phyloP scores from a whole-genome alignment of 1,140 invertebrate genomes.

The Acromyrmex echinatior region DNA sequence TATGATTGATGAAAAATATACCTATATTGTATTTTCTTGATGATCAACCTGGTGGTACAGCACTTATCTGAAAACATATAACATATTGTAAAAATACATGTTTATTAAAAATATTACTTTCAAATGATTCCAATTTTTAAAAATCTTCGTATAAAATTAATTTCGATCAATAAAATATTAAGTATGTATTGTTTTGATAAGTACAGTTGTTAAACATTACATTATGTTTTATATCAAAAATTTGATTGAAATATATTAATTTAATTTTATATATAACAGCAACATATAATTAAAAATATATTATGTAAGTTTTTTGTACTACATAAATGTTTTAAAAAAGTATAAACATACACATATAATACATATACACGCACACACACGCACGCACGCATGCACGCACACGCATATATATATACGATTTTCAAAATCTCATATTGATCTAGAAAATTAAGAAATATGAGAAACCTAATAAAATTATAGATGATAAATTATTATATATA shows the following conservation, averaged over 20 bases:
- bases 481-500: background rate
- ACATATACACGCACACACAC: too few relatives aligned
- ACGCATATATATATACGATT: background rate
- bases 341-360: background rate
- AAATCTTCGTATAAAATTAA: background rate
- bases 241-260: slow-evolving; percentile 26
- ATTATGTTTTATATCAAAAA: background rate
- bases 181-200: slow-evolving; percentile 21
- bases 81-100: slow-evolving; percentile 46
- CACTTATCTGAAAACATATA: slow-evolving; percentile 63
- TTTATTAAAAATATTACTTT: background rate
- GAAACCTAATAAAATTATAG: background rate
- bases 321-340: background rate
- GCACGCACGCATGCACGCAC: too few relatives aligned
- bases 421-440: background rate
- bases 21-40: slow-evolving; percentile 34
- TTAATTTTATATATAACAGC: background rate
- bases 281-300: slow-evolving; percentile 3
- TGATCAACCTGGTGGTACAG: slow-evolving; percentile 55
- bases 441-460: slow-evolving; percentile 2
- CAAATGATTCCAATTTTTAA: slow-evolving; percentile 21
- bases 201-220: background rate
- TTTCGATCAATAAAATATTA: slow-evolving; percentile 10
- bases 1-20: slow-evolving; percentile 34
- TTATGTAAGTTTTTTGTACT: background rate